phyloP scores from a whole-genome alignment of 2,113 vertebrate species.

The Phycodurus eques region DNA sequence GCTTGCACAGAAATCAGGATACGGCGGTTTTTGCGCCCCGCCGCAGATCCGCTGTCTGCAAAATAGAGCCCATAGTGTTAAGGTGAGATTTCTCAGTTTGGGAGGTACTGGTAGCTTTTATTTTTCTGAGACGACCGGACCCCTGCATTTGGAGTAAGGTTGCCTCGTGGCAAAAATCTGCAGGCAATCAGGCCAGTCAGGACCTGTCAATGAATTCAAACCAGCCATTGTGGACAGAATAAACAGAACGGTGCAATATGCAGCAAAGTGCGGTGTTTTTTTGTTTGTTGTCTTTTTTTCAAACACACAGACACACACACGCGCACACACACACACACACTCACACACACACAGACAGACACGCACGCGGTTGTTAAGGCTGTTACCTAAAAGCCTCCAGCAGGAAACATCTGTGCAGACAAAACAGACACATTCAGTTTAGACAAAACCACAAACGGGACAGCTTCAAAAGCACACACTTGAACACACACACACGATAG shows the following conservation, averaged over 20 bases:
- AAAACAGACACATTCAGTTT: slow-evolving; percentile 59
- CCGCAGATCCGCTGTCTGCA: neutral
- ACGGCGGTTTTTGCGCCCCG: no score
- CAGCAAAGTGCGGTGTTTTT: slow-evolving; percentile 1
- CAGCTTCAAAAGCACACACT: slow-evolving; percentile 22
- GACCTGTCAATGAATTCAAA: neutral
- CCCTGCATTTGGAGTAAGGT: neutral
- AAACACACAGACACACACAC: slow-evolving; percentile 8
- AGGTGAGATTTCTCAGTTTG: neutral
- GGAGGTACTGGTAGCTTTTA: neutral
- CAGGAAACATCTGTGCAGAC: slow-evolving; percentile 71
- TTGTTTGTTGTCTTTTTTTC: neutral
- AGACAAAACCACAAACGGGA: slow-evolving; percentile 58
- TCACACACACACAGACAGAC: neutral
- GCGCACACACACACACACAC: slow-evolving; percentile 13
- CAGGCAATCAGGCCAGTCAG: slow-evolving; percentile 7
- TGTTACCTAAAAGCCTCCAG: slow-evolving; percentile 60
- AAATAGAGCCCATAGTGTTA: neutral
- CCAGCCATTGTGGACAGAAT: neutral
- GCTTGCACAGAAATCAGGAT: no score
- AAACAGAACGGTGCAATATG: neutral
- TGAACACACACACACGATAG: slow-evolving; percentile 8
- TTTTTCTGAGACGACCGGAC: neutral
- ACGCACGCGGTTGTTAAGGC: slow-evolving; percentile 22
- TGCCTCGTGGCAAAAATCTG: neutral